Conservation (phyloP, 1,140 invertebrate genomes). For the Pseudomyrmex pallidus region DNA sequence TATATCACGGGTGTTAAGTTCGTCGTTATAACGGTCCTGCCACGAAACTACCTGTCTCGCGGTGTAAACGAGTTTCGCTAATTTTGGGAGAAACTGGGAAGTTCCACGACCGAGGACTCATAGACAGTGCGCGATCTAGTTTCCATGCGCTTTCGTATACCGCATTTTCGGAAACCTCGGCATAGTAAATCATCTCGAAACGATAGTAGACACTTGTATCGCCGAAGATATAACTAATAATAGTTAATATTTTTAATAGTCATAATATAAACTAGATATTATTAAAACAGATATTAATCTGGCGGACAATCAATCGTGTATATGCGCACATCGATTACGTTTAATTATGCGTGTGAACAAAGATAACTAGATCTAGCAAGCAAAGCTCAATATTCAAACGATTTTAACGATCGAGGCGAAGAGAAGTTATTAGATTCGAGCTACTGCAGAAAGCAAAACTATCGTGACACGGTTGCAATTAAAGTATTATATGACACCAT, state of each 20-base stretch:
- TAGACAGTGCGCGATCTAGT: conserved; percentile 46
- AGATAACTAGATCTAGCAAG: conserved; percentile 13
- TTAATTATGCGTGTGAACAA: conserved; percentile 26
- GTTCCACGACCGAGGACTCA: conserved; percentile 60
- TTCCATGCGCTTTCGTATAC: conserved; percentile 23
- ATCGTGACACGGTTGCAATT: background rate
- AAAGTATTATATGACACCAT: conserved; percentile 29
- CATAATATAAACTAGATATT: conserved; percentile 2
- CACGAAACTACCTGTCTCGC: conserved; percentile 71
- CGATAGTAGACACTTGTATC: conserved; percentile 8
- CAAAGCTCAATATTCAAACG: background rate
- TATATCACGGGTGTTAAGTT: conserved; percentile 21
- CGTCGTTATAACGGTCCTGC: conserved; percentile 66
- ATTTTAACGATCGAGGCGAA: background rate
- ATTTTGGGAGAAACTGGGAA: conserved; percentile 66
- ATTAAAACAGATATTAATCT: too few species aligned
- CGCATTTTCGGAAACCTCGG: conserved; percentile 32
- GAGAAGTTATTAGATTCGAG: conserved; percentile 23
- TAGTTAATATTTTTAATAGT: conserved; percentile 26
- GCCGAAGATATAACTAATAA: background rate
- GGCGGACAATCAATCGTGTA: background rate
- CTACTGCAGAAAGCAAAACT: background rate
- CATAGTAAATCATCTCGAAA: conserved; percentile 22
- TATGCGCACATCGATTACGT: background rate
- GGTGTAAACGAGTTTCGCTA: conserved; percentile 72